Evolutionary conservation across 2,888 invertebrate genomes (phyloP).

Genomic region (Nezara viridula): DNA sequence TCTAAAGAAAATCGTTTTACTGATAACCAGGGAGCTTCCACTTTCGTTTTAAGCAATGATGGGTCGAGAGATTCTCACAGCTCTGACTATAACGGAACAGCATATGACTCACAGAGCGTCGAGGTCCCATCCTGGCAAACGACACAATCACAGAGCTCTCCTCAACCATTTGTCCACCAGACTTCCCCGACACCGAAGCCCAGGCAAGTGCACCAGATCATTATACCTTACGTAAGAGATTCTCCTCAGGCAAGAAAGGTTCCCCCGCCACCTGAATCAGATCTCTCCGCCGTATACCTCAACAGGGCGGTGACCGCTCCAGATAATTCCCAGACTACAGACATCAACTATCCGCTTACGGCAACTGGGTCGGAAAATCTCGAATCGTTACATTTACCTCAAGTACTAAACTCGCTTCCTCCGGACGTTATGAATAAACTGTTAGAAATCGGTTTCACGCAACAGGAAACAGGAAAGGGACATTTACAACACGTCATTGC

Average conservation of each 20-base stretch:
- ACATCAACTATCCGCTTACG: conserved; percentile 63
- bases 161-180: conserved; percentile 60
- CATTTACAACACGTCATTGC: conserved; percentile 67
- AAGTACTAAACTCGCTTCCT: conserved; percentile 62
- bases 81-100: conserved; percentile 9
- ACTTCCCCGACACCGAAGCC: conserved; percentile 70
- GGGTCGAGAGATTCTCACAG: not conserved
- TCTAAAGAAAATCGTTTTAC: conserved; percentile 6
- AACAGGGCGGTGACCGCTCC: conserved; percentile 63
- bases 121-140: conserved; percentile 45
- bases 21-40: not conserved
- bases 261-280: conserved; percentile 67
- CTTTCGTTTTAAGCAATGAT: not conserved
- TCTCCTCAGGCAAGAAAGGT: conserved; percentile 70
- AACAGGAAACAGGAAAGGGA: conserved; percentile 56
- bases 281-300: conserved; percentile 62
- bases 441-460: conserved; percentile 62
- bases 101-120: not conserved
- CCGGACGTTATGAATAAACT: conserved; percentile 65
- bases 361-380: conserved; percentile 65
- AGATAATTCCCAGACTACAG: conserved; percentile 57
- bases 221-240: conserved; percentile 78
- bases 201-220: conserved; percentile 80
- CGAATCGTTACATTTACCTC: conserved; percentile 61
- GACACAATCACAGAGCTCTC: conserved; percentile 50